Evolutionary conservation across 2,888 invertebrate genomes (phyloP).

Genomic region (Scaptomyza parva): DNA sequence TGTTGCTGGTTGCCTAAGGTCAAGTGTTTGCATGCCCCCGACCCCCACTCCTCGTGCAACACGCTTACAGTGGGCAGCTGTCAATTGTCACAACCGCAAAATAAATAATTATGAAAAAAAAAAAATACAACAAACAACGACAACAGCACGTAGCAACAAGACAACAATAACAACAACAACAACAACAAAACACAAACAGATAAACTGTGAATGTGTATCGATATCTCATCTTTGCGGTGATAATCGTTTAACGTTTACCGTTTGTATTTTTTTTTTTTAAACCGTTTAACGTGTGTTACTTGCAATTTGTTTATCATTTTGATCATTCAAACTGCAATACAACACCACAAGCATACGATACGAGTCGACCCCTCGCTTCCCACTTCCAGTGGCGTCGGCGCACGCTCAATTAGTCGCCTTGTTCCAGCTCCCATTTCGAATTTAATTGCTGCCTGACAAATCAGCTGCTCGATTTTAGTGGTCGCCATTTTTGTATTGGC

Average conservation of each 20-base stretch:
- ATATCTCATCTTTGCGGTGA: slow-evolving; percentile 63
- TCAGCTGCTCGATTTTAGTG: slow-evolving; percentile 63
- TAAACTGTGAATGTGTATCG: slow-evolving; percentile 43
- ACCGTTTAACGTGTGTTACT: slow-evolving; percentile 67
- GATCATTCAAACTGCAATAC: slow-evolving; percentile 41
- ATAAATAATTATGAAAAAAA: slow-evolving; percentile 23
- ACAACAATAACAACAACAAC: slow-evolving; percentile 18
- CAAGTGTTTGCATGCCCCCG: slow-evolving; percentile 54
- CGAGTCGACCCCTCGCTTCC: slow-evolving; percentile 6
- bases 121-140: slow-evolving; percentile 25
- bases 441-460: slow-evolving; percentile 67
- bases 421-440: slow-evolving; percentile 63
- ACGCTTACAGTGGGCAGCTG: slow-evolving; percentile 41
- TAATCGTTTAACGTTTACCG: slow-evolving; percentile 68
- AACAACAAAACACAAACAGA: slow-evolving; percentile 44
- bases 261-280: slow-evolving; percentile 48
- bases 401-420: slow-evolving; percentile 55
- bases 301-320: slow-evolving; percentile 72
- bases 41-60: background rate
- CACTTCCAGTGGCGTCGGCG: background rate
- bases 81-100: slow-evolving; percentile 63
- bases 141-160: slow-evolving; percentile 47
- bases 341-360: slow-evolving; percentile 49
- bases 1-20: slow-evolving; percentile 62
- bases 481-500: slow-evolving; percentile 52